Percentiles rank a stretch among this genome's conserved stretches.
Conservation (phyloP, 2,888 invertebrate species). For the Frankliniella fusca region DNA sequence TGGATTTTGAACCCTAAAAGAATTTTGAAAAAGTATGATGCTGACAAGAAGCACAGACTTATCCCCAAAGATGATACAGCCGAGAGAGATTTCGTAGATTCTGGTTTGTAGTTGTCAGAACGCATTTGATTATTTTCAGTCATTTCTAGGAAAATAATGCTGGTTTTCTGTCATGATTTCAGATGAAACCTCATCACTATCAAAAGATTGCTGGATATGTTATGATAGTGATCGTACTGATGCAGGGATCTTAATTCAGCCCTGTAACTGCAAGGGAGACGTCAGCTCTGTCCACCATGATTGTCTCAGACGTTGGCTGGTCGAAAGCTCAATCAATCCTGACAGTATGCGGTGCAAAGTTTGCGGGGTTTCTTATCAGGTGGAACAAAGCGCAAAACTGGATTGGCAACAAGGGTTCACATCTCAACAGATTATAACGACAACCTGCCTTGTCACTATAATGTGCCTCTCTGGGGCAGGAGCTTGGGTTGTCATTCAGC, state of each 20-base stretch:
- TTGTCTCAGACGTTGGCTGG: constrained; percentile 82
- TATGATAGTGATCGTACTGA: constrained; percentile 78
- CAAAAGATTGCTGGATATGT: constrained; percentile 88
- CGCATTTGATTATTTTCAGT: neutral
- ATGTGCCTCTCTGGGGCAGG: constrained; percentile 73
- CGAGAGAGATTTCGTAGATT: neutral
- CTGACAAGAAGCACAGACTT: constrained; percentile 38
- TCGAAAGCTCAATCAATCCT: constrained; percentile 61
- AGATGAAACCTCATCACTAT: constrained; percentile 53
- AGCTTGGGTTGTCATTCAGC: constrained; percentile 75
- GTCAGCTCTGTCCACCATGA: constrained; percentile 90
- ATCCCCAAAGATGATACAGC: constrained; percentile 31
- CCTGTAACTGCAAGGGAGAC: constrained; percentile 87
- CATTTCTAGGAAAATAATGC: no score
- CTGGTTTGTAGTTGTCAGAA: neutral
- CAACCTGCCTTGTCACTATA: constrained; percentile 69
- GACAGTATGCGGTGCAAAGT: constrained; percentile 75
- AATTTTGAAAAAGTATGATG: constrained; percentile 62
- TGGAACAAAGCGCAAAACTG: constrained; percentile 68
- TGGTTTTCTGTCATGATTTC: constrained; percentile 27
- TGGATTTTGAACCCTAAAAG: constrained; percentile 92
- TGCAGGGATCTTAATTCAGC: constrained; percentile 73
- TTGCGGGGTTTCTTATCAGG: constrained; percentile 76
- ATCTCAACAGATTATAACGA: constrained; percentile 77
- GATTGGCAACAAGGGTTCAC: constrained; percentile 83